phyloP scores from a whole-genome alignment of 2,888 invertebrate species.

The Urechis unicinctus region DNA sequence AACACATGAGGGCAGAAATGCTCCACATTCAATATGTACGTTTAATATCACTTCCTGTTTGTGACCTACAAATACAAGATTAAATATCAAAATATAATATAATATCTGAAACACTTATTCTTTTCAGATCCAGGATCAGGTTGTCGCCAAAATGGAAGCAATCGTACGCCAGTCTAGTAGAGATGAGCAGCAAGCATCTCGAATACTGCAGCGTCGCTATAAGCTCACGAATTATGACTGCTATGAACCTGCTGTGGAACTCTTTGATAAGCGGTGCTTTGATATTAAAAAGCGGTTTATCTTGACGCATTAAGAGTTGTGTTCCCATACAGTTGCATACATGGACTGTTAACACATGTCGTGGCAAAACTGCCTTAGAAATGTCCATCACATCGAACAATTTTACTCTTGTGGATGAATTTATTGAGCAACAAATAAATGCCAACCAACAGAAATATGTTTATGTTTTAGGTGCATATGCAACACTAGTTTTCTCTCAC shows the following conservation, averaged over 20 bases:
- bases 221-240: slow-evolving; percentile 44
- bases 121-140: slow-evolving; percentile 4
- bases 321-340: too few species aligned
- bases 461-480: too few species aligned
- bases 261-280: slow-evolving; percentile 47
- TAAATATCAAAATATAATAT: too few species aligned
- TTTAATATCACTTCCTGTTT: too few species aligned
- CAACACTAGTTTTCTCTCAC: not conserved
- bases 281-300: slow-evolving; percentile 51
- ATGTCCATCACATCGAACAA: too few species aligned
- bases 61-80: too few species aligned
- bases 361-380: too few species aligned
- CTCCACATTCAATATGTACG: slow-evolving; percentile 16
- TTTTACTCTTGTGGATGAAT: too few species aligned
- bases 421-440: too few species aligned
- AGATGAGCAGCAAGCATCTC: slow-evolving; percentile 15
- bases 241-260: slow-evolving; percentile 44
- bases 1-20: slow-evolving; percentile 28
- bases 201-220: slow-evolving; percentile 15
- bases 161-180: slow-evolving; percentile 5
- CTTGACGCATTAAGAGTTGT: not conserved
- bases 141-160: slow-evolving; percentile 4
- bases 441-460: too few species aligned
- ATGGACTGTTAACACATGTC: too few species aligned
- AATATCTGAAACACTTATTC: too few species aligned